These are phyloP conservation scores for Rhinogobius similis DNA, from an alignment of 2,113 vertebrate genomes.

Conservation along the genomic window DNA sequence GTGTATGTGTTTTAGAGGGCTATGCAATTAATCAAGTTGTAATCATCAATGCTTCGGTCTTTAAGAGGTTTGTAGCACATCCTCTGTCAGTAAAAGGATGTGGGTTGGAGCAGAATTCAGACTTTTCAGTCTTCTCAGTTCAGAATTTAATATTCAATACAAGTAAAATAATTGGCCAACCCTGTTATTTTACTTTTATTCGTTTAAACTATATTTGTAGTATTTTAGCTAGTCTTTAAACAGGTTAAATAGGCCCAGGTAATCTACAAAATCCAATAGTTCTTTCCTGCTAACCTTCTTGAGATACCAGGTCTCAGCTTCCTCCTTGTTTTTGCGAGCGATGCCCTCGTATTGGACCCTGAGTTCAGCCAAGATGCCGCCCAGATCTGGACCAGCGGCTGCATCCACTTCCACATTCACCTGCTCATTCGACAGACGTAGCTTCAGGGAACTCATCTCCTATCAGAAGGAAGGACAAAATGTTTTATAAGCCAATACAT, in stretches of 20 bases:
- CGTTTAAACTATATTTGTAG: too few species aligned
- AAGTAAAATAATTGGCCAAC: too few species aligned
- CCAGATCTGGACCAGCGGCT: slow-evolving; percentile 75
- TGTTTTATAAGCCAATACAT: not conserved
- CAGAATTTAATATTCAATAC: too few species aligned
- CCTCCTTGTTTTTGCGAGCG: slow-evolving; percentile 81
- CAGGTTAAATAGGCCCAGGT: not conserved
- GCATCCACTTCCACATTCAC: slow-evolving; percentile 81
- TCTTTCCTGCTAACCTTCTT: slow-evolving; percentile 72
- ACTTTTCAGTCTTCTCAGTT: too few species aligned
- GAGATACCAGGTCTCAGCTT: slow-evolving; percentile 79
- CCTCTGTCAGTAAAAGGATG: too few species aligned
- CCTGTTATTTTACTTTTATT: too few species aligned
- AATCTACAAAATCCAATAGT: too few species aligned
- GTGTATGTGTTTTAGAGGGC: too few species aligned
- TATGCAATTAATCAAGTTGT: too few species aligned
- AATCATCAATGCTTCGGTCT: too few species aligned
- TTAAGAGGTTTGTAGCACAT: too few species aligned
- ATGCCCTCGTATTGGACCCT: slow-evolving; percentile 82
- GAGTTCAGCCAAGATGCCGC: slow-evolving; percentile 74
- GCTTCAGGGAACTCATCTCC: slow-evolving; percentile 72
- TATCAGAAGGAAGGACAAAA: slow-evolving; percentile 28
- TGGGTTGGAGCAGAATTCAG: too few species aligned
- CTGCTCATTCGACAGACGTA: slow-evolving; percentile 73
- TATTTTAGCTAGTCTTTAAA: not conserved